A percentile compares a stretch with the other conserved stretches of the same genome.
Evolutionary conservation across 2,113 vertebrate species (phyloP).

Genomic region (Garra rufa): DNA sequence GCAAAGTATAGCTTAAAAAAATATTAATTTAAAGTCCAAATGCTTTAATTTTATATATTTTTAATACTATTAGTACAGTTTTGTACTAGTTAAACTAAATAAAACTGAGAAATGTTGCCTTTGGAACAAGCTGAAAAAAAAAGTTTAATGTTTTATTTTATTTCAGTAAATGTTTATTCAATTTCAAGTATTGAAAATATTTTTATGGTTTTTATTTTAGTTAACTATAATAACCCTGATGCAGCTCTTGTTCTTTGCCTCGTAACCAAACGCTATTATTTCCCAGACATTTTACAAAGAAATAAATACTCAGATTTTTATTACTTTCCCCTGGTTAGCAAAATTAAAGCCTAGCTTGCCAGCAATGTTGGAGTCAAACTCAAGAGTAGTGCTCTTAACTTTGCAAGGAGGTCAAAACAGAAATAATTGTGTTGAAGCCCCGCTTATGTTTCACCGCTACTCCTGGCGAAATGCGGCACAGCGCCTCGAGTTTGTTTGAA

Average conservation of each 20-base stretch:
- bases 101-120: not conserved
- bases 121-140: not conserved
- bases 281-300: constrained; percentile 61
- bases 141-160: not conserved
- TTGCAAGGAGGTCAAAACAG: constrained; percentile 58
- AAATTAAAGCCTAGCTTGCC: constrained; percentile 70
- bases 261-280: constrained; percentile 57
- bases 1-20: no score
- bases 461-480: constrained; percentile 47
- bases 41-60: no score
- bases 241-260: constrained; percentile 47
- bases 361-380: constrained; percentile 63
- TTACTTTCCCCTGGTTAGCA: constrained; percentile 66
- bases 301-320: constrained; percentile 66
- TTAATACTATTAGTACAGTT: not conserved
- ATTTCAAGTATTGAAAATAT: not conserved
- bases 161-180: not conserved
- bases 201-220: not conserved
- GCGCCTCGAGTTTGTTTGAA: constrained; percentile 65
- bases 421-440: constrained; percentile 65
- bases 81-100: not conserved
- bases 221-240: not conserved
- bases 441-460: constrained; percentile 64
- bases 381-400: constrained; percentile 53
- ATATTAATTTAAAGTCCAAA: no score